phyloP scores from a whole-genome alignment of 2,113 vertebrate species.

The Copsychus sechellarum region DNA sequence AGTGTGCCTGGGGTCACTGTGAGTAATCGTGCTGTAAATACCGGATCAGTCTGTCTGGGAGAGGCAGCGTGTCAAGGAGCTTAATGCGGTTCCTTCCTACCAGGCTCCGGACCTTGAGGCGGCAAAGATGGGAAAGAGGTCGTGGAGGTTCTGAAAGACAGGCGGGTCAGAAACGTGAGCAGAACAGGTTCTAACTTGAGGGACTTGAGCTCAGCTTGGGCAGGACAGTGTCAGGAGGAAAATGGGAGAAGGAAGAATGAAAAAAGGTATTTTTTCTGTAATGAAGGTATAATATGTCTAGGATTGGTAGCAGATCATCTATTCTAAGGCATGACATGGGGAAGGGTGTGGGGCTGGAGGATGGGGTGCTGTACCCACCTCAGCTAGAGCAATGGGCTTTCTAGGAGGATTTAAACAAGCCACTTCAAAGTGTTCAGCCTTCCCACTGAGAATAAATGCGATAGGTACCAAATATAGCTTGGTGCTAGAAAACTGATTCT shows the following conservation, averaged over 20 bases:
- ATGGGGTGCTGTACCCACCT: neutral
- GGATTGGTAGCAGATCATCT: neutral
- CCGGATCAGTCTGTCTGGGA: constrained; percentile 84
- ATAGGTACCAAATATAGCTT: neutral
- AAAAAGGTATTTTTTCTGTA: neutral
- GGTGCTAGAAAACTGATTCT: neutral
- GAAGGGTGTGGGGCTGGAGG: neutral
- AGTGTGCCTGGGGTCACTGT: constrained; percentile 18
- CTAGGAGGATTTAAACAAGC: neutral
- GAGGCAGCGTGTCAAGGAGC: constrained; percentile 81
- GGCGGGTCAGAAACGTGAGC: neutral
- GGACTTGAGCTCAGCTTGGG: neutral
- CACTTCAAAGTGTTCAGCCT: neutral
- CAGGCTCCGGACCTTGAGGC: constrained; percentile 82
- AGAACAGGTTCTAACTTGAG: neutral
- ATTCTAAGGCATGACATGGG: neutral
- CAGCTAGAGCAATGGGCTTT: neutral
- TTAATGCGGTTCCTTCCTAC: constrained; percentile 81
- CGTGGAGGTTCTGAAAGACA: constrained; percentile 84
- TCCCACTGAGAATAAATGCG: neutral
- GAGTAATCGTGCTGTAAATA: constrained; percentile 81
- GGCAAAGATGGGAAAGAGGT: constrained; percentile 88
- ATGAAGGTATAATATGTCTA: neutral
- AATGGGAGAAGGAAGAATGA: neutral
- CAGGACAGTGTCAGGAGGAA: neutral